Base-by-base conservation (phyloP, 2,797 vertebrate genomes). In the Orestias chungarensis region DNA sequence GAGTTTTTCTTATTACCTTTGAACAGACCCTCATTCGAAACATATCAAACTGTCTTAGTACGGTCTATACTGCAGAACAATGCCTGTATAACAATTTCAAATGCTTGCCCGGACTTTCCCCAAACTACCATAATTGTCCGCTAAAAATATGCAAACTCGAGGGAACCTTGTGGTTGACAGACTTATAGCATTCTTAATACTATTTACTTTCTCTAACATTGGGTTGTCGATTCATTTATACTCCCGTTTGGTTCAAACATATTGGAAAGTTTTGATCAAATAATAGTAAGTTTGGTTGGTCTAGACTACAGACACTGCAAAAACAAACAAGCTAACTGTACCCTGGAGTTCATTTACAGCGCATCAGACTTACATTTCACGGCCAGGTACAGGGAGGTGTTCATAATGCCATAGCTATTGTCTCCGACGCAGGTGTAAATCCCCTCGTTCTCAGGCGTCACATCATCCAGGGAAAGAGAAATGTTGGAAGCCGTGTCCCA, bases 351-450 rank as follows among this genome's bases (percentile, higher is more conserved):
- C 38, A 59, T 59, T 68, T 11, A 29, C 4, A n/a, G 47, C 18
- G 27, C 75, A 31, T 50, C 31, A 64, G 18, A 94, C 96, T 95
- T 85, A 98, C 96, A 98, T 87, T 95, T 96, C 83, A 98, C 93
- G 3, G 94, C 91, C 79, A 98, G 92, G 79, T 93, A 96, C 87
- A 97, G 88, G 0, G 96, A 96, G 12, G 93, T 95, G 90, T 98
- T 97, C 94, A 95, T 95, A 72, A 82, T 76, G 62, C 96, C 96
- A 0, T 95, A 96, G 78, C 93, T 92, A 4, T 98, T 98, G 85
- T 97, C 94, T 0, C 96, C 96, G 1, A 95, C 73, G 33, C 96
- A 98, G 81, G 95, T 94, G 57, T 98, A 98, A 74, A 96, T 9
- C 23, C 96, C 96, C 2, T 97, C 96, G 44, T 95, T 92, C 0